A percentile compares a stretch with the other conserved stretches of the same genome.
These are phyloP conservation scores for Pyxicephalus adspersus DNA, from an alignment of 2,113 vertebrate genomes.

Conservation along the genomic window DNA sequence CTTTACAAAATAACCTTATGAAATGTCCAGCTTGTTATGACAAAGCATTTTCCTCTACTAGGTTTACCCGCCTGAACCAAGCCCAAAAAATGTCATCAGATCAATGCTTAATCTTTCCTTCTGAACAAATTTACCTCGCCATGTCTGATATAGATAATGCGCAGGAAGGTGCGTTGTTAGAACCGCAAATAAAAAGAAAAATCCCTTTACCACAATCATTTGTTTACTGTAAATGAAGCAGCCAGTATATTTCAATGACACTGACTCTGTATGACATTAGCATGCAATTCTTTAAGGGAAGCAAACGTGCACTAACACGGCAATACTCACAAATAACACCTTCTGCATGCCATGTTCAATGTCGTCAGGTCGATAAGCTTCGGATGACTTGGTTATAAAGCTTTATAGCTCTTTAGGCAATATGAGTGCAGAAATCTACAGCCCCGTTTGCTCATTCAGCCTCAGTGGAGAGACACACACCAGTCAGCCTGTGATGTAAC, in stretches of 20 bases:
- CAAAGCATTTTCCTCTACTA: constrained; percentile 13
- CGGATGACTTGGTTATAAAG: constrained; percentile 50
- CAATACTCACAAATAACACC: constrained; percentile 89
- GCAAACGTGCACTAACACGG: constrained; percentile 61
- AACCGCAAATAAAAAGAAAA: not conserved
- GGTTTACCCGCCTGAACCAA: not conserved
- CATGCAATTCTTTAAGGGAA: not conserved
- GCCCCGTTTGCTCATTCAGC: constrained; percentile 70
- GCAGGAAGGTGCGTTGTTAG: not conserved
- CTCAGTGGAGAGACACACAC: constrained; percentile 62
- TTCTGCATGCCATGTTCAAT: constrained; percentile 82
- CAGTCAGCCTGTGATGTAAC: constrained; percentile 75
- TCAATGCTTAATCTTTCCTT: not conserved
- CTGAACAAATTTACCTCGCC: not conserved
- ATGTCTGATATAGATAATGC: not conserved
- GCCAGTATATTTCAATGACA: not conserved
- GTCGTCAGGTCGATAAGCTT: constrained; percentile 58
- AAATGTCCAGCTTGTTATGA: constrained; percentile 14
- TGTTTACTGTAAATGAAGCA: not conserved
- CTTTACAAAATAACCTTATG: not conserved
- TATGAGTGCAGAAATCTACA: constrained; percentile 56
- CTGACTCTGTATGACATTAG: too few species aligned
- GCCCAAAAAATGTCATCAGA: not conserved
- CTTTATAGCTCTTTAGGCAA: not conserved
- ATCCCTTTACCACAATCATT: not conserved